A percentile compares a stretch with the other conserved stretches of the same genome.
Conservation (phyloP, 2,888 invertebrate genomes). For the Macrosiphum euphorbiae region DNA sequence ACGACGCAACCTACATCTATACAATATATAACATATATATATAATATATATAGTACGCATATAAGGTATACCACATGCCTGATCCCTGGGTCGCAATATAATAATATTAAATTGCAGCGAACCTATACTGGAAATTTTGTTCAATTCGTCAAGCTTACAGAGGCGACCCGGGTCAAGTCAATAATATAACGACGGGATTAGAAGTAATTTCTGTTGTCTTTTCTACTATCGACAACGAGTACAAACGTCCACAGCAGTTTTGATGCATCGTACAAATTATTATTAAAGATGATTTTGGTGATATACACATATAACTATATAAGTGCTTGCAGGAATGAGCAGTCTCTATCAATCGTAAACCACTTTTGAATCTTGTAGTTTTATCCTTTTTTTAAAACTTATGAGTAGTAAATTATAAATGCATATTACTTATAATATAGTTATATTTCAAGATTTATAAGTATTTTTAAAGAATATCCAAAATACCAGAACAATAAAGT, state of each 20-base stretch:
- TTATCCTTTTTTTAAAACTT: neutral
- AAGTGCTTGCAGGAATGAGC: neutral
- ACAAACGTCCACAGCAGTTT: neutral
- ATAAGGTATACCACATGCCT: neutral
- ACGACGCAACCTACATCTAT: neutral
- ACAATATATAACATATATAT: neutral
- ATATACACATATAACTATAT: neutral
- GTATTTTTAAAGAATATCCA: neutral
- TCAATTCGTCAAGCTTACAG: neutral
- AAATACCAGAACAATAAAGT: neutral
- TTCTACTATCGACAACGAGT: neutral
- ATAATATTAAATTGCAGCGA: neutral
- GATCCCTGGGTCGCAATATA: neutral
- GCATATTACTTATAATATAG: neutral
- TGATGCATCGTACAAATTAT: neutral
- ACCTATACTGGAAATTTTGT: neutral
- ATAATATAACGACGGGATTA: neutral
- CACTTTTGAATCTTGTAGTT: neutral
- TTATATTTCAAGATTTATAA: neutral
- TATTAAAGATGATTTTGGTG: neutral
- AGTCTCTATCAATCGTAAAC: neutral
- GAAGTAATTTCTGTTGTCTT: neutral
- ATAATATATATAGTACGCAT: neutral
- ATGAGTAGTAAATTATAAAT: neutral
- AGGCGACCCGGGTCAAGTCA: neutral